phyloP scores from a whole-genome alignment of 2,888 invertebrate genomes.

The Nesidiocoris tenuis region DNA sequence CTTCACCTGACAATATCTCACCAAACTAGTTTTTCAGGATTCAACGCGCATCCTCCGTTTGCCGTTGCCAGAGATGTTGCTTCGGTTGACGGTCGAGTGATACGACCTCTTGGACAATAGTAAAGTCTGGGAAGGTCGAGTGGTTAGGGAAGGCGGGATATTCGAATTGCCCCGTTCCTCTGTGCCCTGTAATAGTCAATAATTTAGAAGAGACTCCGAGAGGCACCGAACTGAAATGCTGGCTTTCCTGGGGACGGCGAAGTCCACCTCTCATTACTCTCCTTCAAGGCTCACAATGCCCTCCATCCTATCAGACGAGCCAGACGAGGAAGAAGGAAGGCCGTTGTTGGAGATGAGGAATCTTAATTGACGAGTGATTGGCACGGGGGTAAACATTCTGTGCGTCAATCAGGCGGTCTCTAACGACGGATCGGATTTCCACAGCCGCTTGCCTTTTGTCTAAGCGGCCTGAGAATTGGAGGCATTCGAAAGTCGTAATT shows the following conservation, averaged over 20 bases:
- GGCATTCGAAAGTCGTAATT: constrained; percentile 20
- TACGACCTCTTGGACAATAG: too few species aligned
- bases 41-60: too few species aligned
- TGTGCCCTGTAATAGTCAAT: constrained; percentile 36
- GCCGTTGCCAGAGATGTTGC: too few species aligned
- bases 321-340: constrained; percentile 19
- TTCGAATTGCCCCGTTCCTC: constrained; percentile 23
- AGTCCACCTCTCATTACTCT: constrained; percentile 28
- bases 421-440: neutral
- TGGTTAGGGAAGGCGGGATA: neutral
- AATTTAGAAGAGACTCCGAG: constrained; percentile 31
- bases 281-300: constrained; percentile 35
- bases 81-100: too few species aligned
- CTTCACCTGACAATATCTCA: too few species aligned
- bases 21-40: too few species aligned
- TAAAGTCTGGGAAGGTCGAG: too few species aligned
- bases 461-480: neutral
- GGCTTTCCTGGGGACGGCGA: neutral
- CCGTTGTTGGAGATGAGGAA: constrained; percentile 21
- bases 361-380: constrained; percentile 45
- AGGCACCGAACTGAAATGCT: neutral
- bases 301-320: constrained; percentile 34
- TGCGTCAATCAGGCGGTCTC: constrained; percentile 37
- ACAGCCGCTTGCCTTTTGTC: neutral
- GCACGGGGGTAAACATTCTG: constrained; percentile 40